These are phyloP conservation scores for Neodontobutis hainanensis DNA, from an alignment of 2,113 vertebrate genomes.

Conservation along the genomic window DNA sequence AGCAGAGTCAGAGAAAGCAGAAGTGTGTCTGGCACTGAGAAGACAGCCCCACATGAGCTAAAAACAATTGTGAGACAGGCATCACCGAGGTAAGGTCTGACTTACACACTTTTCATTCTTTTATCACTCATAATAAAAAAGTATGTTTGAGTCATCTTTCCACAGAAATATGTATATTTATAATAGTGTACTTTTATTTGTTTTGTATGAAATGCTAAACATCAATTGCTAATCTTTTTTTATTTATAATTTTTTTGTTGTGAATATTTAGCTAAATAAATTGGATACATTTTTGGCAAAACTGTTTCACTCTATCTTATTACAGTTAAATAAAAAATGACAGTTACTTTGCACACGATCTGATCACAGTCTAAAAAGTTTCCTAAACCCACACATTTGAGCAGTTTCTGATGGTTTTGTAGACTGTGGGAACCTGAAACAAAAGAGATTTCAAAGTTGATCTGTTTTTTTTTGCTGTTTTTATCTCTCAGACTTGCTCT, in stretches of 20 bases:
- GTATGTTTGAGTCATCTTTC: neutral
- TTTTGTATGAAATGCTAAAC: neutral
- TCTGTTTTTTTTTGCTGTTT: neutral
- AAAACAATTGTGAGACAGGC: neutral
- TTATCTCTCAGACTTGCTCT: constrained; percentile 7
- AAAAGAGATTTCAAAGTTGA: neutral
- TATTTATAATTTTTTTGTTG: too few relatives aligned
- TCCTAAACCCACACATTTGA: constrained; percentile 29
- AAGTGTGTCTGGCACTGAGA: constrained; percentile 57
- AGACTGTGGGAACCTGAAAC: constrained; percentile 22
- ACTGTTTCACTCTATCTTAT: too few relatives aligned
- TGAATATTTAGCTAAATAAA: too few relatives aligned
- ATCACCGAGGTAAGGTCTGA: constrained; percentile 49
- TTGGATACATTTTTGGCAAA: too few relatives aligned
- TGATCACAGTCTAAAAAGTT: neutral
- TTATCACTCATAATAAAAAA: neutral
- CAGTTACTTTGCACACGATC: too few relatives aligned
- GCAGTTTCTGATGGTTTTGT: constrained; percentile 16
- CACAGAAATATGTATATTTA: too few relatives aligned
- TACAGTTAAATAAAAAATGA: too few relatives aligned
- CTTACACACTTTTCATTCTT: constrained; percentile 13
- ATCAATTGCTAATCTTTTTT: too few relatives aligned
- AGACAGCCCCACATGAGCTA: constrained; percentile 23
- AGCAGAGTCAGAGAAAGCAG: constrained; percentile 63
- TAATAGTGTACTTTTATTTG: too few relatives aligned